phyloP scores from a whole-genome alignment of 2,113 vertebrate species.

The Phodopus roborovskii region DNA sequence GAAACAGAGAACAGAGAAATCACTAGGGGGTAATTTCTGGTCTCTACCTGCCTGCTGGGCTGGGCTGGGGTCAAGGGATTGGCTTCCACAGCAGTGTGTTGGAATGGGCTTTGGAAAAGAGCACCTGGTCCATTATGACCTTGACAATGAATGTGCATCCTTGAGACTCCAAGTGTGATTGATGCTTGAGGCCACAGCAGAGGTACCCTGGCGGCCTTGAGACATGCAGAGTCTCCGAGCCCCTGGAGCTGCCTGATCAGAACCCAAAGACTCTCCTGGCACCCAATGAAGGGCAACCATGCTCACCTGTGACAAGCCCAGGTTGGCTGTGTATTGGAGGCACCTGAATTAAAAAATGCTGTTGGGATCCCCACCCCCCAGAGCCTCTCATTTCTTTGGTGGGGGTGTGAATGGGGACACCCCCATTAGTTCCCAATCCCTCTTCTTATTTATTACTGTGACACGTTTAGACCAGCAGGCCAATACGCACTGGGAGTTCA shows the following conservation, averaged over 20 bases:
- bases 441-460: not conserved
- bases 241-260: not conserved
- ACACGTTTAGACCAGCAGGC: too few species aligned
- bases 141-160: not conserved
- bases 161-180: not conserved
- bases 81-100: not conserved
- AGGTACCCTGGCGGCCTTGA: not conserved
- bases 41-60: not conserved
- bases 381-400: not conserved
- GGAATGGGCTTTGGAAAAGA: not conserved
- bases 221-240: not conserved
- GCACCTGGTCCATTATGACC: rapidly evolving
- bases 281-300: not conserved
- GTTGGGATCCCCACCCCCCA: too few species aligned
- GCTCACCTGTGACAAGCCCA: not conserved
- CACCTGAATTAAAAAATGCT: not conserved
- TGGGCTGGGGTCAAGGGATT: too few species aligned
- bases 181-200: rapidly evolving
- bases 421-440: not conserved
- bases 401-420: not conserved
- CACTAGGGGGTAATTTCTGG: rapidly evolving
- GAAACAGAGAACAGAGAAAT: not conserved
- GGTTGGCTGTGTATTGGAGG: not conserved
- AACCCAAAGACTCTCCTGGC: not conserved
- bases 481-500: rapidly evolving